Evolutionary conservation across 2,888 invertebrate species (phyloP).

Genomic region (Sabellastarte sp.): DNA sequence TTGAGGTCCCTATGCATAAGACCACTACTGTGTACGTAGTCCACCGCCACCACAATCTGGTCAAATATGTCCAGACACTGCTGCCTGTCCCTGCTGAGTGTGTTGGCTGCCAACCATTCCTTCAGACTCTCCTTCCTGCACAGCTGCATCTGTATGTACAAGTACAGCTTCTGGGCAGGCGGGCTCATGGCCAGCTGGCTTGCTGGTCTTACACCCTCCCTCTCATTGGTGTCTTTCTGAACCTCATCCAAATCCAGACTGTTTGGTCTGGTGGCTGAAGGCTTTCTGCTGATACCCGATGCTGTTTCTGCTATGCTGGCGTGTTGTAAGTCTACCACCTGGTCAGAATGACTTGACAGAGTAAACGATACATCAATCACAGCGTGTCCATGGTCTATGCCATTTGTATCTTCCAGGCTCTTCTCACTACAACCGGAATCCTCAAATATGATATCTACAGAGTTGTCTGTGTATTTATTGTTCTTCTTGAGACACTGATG

Average conservation of each 20-base stretch:
- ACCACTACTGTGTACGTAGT: conserved; percentile 89
- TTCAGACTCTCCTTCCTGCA: conserved; percentile 84
- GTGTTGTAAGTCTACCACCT: too few relatives aligned
- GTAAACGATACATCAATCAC: too few relatives aligned
- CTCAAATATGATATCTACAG: conserved; percentile 50
- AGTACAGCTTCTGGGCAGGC: conserved; percentile 64
- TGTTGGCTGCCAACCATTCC: conserved; percentile 74
- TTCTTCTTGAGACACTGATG: too few relatives aligned
- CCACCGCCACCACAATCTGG: conserved; percentile 91
- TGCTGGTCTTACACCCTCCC: conserved; percentile 2
- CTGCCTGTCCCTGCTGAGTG: conserved; percentile 41
- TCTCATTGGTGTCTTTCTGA: background rate
- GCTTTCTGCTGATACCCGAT: too few relatives aligned
- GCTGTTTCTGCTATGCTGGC: too few relatives aligned
- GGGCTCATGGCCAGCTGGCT: background rate
- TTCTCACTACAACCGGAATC: conserved; percentile 48
- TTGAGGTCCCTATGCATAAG: conserved; percentile 96
- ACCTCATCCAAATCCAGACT: background rate
- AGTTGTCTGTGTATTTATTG: too few relatives aligned
- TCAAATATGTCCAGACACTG: conserved; percentile 53
- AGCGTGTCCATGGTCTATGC: too few relatives aligned
- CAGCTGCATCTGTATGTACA: conserved; percentile 98
- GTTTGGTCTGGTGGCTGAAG: background rate
- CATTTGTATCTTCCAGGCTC: conserved; percentile 9
- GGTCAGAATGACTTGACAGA: too few relatives aligned